Evolutionary conservation across 1,140 invertebrate species (phyloP).

Genomic region (Micrasema longulum): DNA sequence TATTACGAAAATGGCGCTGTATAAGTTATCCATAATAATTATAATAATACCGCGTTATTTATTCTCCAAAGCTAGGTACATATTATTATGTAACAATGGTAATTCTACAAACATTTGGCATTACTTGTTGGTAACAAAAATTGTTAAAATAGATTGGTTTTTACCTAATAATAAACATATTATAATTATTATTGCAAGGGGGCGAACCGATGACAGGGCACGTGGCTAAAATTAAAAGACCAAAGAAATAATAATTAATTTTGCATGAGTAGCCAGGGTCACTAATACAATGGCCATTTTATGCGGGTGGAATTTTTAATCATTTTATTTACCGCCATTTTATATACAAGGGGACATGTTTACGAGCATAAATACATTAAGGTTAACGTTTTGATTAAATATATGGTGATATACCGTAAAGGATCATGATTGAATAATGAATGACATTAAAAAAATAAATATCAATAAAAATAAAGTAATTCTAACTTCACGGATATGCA

Average conservation of each 20-base stretch:
- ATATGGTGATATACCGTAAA: background rate
- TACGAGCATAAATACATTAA: background rate
- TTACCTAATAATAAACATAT: no score
- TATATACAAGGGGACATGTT: background rate
- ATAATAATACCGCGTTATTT: no score
- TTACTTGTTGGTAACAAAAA: no score
- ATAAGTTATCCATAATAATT: no score
- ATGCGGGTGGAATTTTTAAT: conserved; percentile 35
- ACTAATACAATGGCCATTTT: background rate
- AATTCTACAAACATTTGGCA: no score
- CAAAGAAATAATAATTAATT: conserved; percentile 26
- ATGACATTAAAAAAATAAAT: background rate
- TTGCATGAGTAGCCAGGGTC: conserved; percentile 18
- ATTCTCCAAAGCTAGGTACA: no score
- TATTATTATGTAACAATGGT: no score
- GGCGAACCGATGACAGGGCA: no score
- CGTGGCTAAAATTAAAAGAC: conserved; percentile 2
- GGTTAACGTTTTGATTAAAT: background rate
- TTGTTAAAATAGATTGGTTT: no score
- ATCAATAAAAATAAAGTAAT: background rate
- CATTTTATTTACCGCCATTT: conserved; percentile 32
- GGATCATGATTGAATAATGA: background rate
- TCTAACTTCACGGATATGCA: background rate
- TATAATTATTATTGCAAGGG: no score
- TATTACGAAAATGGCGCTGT: no score